These are phyloP conservation scores for Hormiphora californensis DNA, from an alignment of 37 sponge, comb jelly and placozoan species.

Conservation along the genomic window DNA sequence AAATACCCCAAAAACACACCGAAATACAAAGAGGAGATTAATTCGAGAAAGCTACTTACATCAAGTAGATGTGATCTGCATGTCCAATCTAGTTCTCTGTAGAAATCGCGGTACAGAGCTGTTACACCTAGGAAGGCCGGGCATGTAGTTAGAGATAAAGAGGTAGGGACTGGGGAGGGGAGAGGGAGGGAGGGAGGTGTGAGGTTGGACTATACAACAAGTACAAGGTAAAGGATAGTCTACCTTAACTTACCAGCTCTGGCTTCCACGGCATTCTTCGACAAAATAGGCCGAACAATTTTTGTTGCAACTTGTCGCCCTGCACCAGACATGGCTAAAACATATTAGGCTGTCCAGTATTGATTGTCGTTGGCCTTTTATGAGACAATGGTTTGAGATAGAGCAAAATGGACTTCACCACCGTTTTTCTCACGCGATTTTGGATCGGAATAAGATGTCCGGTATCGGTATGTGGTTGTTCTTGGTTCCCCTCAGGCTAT, in stretches of 20 bases:
- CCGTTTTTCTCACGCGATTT: too few relatives aligned
- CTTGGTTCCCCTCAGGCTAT: too few relatives aligned
- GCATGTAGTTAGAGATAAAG: neutral
- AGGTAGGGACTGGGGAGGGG: too few relatives aligned
- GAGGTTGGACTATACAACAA: neutral
- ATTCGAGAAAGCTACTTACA: neutral
- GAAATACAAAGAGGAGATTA: neutral
- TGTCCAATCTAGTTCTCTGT: slow-evolving; percentile 41
- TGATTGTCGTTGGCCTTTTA: too few relatives aligned
- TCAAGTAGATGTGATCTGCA: slow-evolving; percentile 18
- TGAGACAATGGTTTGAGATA: too few relatives aligned
- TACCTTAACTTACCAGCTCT: slow-evolving; percentile 2
- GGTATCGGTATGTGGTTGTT: too few relatives aligned
- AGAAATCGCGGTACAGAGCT: slow-evolving; percentile 34
- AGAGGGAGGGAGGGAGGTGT: too few relatives aligned
- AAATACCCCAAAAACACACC: neutral
- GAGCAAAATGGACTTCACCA: too few relatives aligned
- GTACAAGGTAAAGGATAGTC: neutral
- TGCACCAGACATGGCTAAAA: too few relatives aligned
- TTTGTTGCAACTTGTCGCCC: slow-evolving; percentile 23
- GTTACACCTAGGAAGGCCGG: neutral
- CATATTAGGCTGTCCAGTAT: too few relatives aligned
- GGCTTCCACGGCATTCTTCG: slow-evolving; percentile 30
- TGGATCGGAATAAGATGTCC: too few relatives aligned
- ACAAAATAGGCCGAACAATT: slow-evolving; percentile 28